Conservation (phyloP, 2,888 invertebrate species). For the Amphipyra berbera region DNA sequence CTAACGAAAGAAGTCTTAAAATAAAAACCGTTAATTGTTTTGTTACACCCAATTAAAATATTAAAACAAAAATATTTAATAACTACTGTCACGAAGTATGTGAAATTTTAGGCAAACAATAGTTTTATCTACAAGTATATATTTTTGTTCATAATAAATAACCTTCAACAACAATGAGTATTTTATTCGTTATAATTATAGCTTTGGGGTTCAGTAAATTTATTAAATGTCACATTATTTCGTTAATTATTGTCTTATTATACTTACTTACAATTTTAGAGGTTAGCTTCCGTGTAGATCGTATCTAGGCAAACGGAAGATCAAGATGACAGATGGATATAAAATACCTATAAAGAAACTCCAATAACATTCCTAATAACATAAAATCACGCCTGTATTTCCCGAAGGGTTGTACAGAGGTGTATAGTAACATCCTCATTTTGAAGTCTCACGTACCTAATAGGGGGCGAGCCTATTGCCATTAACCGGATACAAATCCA, state of each 20-base stretch:
- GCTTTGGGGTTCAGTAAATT: constrained; percentile 10
- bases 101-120: constrained; percentile 26
- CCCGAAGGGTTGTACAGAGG: no score
- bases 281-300: background rate
- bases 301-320: background rate
- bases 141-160: constrained; percentile 1
- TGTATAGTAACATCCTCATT: no score
- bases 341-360: no score
- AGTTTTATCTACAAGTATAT: background rate
- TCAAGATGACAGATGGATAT: background rate
- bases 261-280: background rate
- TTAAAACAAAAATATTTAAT: constrained; percentile 9
- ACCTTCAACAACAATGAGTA: constrained; percentile 27
- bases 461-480: no score
- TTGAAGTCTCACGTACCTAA: no score
- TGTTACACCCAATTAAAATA: constrained; percentile 10
- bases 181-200: constrained; percentile 6
- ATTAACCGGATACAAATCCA: no score
- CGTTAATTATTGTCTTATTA: constrained; percentile 4
- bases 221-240: constrained; percentile 3
- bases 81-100: constrained; percentile 7
- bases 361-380: no score
- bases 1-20: no score
- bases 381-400: no score
- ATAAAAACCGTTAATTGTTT: background rate